Evolutionary conservation across 2,888 invertebrate species (phyloP), one percentile per base, ranked within the genome.

Genomic region (Neocrepidodera transversa): DNA sequence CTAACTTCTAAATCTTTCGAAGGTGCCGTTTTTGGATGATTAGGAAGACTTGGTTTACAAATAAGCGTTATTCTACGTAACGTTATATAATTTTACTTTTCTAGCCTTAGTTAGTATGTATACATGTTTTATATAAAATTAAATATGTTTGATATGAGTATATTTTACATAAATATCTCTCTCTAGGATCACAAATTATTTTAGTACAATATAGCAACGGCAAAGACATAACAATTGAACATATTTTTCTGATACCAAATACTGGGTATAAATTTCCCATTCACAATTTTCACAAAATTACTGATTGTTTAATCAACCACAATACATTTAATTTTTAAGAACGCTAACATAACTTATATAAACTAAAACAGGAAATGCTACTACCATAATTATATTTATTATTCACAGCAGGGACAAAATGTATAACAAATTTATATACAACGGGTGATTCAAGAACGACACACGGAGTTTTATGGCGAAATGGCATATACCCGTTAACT

Each of bases 11-110:
- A 35, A 35, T 13, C 35, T 14, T 11, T 30, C 10, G 6, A 30
- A 30, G 35, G 13, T 35, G 35, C 8, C 11, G 14, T 35, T 14
- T 35, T 14, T 35, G 28, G 8, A 28, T 23, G 7, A 43, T 43
- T 43, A 43, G 43, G 43, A 43, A 43, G 43, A 43, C 43, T 43
- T 43, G 43, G 43, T 43, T 43, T 20, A 20, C 43, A 43, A n/a
- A n/a, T 43, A 20, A 43, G 23, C 43, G 43, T 13, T 43, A 20
- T 23, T 20, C 43, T 43, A 20, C 17, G 23, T 43, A 43, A 40
- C 18, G 11, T n/a, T 40, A 40, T 16, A 11, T 40, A 40, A 8
- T 14, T 36, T 43, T 43, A 16, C 23, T 20, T 7, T 40, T 16
- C 16, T 40, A 40, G 8, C 40, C 40, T 18, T 40, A 40, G 13